Percentiles rank a stretch among this genome's conserved stretches.
These are phyloP conservation scores for Herminia tarsipennalis DNA, from an alignment of 2,888 invertebrate species.

Conservation along the genomic window DNA sequence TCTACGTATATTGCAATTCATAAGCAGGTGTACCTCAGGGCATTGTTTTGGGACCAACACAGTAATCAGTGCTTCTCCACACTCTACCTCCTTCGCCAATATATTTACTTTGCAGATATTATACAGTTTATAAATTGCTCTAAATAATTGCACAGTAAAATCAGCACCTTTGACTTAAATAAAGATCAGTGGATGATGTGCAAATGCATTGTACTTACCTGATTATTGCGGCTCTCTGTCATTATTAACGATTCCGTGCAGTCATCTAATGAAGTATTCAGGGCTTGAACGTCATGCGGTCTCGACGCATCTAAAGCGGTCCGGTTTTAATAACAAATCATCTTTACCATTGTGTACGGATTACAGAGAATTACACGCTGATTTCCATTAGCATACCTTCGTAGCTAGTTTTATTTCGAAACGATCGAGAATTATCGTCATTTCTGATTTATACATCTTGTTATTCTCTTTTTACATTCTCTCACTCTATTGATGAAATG, in stretches of 20 bases:
- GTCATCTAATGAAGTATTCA: constrained; percentile 84
- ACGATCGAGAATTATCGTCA: constrained; percentile 52
- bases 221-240: constrained; percentile 58
- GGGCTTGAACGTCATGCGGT: constrained; percentile 47
- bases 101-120: too few species aligned
- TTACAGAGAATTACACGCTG: constrained; percentile 63
- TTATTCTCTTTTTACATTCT: neutral
- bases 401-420: constrained; percentile 50
- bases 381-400: constrained; percentile 54
- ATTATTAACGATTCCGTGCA: constrained; percentile 68
- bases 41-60: too few species aligned
- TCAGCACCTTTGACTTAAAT: constrained; percentile 15
- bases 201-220: constrained; percentile 61
- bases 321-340: constrained; percentile 69
- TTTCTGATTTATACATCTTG: constrained; percentile 50
- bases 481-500: neutral
- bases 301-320: constrained; percentile 48
- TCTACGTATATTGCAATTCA: too few species aligned
- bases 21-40: too few species aligned
- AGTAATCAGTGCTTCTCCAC: too few species aligned
- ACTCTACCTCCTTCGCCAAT: too few species aligned
- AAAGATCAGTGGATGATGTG: constrained; percentile 48
- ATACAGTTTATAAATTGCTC: constrained; percentile 20
- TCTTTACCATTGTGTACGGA: constrained; percentile 59
- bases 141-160: constrained; percentile 30